Conservation (phyloP, 1,140 invertebrate species). For the Drosophila trapezifrons region DNA sequence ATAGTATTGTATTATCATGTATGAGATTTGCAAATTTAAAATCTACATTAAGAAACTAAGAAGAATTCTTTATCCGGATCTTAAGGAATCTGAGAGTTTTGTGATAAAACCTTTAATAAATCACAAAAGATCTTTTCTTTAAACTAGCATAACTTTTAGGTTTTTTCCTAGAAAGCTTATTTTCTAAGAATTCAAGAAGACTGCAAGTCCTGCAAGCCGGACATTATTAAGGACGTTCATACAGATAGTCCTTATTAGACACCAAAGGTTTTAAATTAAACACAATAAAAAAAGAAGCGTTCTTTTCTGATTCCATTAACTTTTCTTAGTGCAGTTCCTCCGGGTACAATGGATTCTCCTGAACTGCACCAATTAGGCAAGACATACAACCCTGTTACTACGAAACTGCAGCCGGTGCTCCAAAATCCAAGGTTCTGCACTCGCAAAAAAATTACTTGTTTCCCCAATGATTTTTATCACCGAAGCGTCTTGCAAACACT, state of each 20-base stretch:
- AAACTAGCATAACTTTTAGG: no score
- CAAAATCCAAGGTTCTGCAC: conserved; percentile 2
- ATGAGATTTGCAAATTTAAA: no score
- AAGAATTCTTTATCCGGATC: no score
- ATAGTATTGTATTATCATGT: no score
- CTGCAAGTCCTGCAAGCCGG: background rate
- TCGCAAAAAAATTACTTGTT: conserved; percentile 2
- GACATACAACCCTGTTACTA: conserved; percentile 22
- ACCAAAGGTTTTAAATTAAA: no score
- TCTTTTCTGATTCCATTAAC: no score
- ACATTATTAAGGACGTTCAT: background rate
- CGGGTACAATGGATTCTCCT: background rate
- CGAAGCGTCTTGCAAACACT: background rate
- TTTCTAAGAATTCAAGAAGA: background rate
- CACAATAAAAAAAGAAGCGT: no score
- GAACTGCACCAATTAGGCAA: conserved; percentile 21
- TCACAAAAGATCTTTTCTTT: no score
- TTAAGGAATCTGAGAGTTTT: no score
- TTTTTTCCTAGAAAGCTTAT: no score
- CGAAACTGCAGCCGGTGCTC: conserved; percentile 26
- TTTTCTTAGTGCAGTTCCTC: background rate
- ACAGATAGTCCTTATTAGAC: background rate
- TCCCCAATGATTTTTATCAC: background rate
- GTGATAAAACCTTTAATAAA: no score
- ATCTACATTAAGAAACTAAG: no score